These are phyloP conservation scores for Chloropsis hardwickii DNA, from an alignment of 2,113 vertebrate genomes.

Conservation along the genomic window DNA sequence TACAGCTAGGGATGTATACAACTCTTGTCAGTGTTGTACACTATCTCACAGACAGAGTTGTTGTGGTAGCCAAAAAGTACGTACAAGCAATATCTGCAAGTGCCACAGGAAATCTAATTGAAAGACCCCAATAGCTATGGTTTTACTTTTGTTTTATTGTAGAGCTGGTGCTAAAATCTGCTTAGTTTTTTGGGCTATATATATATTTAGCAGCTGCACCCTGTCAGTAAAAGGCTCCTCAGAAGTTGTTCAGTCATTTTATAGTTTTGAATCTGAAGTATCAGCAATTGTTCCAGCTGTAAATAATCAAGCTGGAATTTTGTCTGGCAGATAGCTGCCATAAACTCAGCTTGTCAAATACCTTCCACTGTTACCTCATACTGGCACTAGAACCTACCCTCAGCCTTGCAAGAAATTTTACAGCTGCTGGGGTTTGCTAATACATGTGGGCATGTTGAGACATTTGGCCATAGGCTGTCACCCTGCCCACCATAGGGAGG, in stretches of 20 bases:
- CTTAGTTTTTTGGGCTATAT: neutral
- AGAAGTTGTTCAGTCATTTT: neutral
- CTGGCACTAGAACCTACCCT: neutral
- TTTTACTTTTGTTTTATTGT: neutral
- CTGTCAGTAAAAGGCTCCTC: neutral
- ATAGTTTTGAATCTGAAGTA: neutral
- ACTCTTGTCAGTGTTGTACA: neutral
- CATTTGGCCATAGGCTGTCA: neutral
- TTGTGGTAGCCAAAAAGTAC: neutral
- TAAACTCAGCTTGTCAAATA: neutral
- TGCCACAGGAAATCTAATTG: neutral
- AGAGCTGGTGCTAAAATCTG: neutral
- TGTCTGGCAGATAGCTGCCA: neutral
- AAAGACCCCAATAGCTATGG: neutral
- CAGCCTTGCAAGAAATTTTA: neutral
- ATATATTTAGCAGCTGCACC: neutral
- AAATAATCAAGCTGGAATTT: neutral
- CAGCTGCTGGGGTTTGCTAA: neutral
- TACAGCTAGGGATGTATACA: neutral
- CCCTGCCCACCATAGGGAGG: neutral
- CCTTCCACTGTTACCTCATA: neutral
- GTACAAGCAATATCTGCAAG: neutral
- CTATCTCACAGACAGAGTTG: neutral
- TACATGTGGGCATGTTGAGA: neutral
- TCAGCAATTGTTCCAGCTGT: neutral